Percentiles rank a stretch among this genome's conserved stretches.
phyloP scores from a whole-genome alignment of 2,888 invertebrate species.

The Shargacucullia verbasci region DNA sequence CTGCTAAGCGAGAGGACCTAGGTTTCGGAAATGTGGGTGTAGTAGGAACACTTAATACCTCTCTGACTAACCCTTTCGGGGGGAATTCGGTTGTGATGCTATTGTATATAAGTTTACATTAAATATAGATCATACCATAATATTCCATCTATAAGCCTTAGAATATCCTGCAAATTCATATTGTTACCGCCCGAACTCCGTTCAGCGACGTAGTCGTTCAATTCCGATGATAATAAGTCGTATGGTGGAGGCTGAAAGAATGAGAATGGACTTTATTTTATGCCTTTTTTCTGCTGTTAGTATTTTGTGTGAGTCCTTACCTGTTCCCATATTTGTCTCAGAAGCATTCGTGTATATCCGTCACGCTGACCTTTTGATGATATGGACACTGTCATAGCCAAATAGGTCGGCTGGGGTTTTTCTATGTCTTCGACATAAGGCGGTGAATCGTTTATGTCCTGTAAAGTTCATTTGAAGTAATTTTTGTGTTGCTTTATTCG shows the following conservation, averaged over 20 bases:
- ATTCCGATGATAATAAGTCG: constrained; percentile 75
- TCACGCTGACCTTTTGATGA: constrained; percentile 83
- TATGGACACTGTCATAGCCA: constrained; percentile 78
- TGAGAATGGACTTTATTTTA: constrained; percentile 2
- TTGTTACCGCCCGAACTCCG: constrained; percentile 67
- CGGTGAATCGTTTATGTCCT: constrained; percentile 82
- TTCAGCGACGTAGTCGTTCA: constrained; percentile 56
- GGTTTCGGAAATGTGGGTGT: too few relatives aligned
- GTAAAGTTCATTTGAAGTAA: constrained; percentile 35
- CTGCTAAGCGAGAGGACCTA: too few relatives aligned
- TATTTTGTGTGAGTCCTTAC: constrained; percentile 53
- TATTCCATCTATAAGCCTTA: constrained; percentile 80
- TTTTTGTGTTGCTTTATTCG: constrained; percentile 1
- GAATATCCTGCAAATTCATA: constrained; percentile 74
- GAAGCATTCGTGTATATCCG: constrained; percentile 77
- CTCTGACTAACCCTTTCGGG: too few relatives aligned
- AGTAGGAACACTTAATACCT: too few relatives aligned
- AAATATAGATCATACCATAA: constrained; percentile 70
- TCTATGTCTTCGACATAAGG: constrained; percentile 78
- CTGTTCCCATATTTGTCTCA: constrained; percentile 84
- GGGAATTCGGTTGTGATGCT: too few relatives aligned
- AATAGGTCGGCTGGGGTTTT: constrained; percentile 77
- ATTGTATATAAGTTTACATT: too few relatives aligned
- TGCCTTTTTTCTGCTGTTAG: not conserved
- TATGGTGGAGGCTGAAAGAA: constrained; percentile 78